Conservation (phyloP, 1,140 invertebrate species). For the Drosophila quadrilineata region DNA sequence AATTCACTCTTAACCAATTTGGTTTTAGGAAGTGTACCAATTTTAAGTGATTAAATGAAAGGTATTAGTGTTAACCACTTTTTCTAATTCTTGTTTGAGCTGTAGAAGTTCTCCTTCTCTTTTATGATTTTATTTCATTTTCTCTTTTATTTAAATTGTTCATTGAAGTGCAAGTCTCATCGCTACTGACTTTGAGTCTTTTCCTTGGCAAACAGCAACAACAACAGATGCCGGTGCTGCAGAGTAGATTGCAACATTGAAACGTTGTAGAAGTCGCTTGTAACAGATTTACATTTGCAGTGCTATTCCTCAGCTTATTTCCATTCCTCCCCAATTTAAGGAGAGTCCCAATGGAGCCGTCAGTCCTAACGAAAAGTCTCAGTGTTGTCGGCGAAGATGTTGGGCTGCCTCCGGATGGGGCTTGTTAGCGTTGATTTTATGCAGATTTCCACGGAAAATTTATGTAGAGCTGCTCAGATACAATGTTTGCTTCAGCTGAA, state of each 20-base stretch:
- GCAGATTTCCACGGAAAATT: conserved; percentile 70
- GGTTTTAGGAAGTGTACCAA: no score
- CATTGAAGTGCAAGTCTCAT: conserved; percentile 49
- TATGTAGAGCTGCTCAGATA: conserved; percentile 69
- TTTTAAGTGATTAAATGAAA: no score
- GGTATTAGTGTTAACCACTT: no score
- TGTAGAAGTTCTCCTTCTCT: no score
- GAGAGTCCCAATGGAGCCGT: conserved; percentile 29
- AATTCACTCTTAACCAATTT: no score
- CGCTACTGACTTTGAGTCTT: conserved; percentile 57
- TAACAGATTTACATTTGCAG: conserved; percentile 14
- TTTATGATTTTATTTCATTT: no score
- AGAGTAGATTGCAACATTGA: conserved; percentile 62
- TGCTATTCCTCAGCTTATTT: background rate
- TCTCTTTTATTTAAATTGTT: conserved; percentile 18
- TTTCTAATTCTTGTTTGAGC: no score
- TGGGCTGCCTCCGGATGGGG: conserved; percentile 46
- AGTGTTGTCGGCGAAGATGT: conserved; percentile 54
- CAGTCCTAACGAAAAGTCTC: conserved; percentile 38
- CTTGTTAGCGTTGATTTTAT: conserved; percentile 77
- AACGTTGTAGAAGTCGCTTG: conserved; percentile 36
- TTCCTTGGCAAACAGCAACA: conserved; percentile 36
- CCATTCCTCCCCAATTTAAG: background rate
- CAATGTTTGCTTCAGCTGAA: conserved; percentile 34
- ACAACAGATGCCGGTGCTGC: background rate